Evolutionary conservation across 2,888 invertebrate genomes (phyloP).

Genomic region (Cyaniris semiargus): DNA sequence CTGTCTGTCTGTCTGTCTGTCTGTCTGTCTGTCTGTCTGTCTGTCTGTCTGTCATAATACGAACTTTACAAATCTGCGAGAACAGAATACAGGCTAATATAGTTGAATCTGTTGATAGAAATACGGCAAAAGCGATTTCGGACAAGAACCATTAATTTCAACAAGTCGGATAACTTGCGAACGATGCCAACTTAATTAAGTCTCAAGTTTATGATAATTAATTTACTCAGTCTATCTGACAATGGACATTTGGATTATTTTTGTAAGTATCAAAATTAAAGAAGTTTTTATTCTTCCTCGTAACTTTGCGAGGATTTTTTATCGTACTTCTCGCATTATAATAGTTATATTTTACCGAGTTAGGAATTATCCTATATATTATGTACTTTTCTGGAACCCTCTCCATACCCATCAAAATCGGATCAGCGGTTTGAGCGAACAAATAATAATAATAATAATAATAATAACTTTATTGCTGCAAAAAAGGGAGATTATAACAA

Average conservation of each 20-base stretch:
- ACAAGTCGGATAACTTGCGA: constrained; percentile 42
- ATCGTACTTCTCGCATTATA: not conserved
- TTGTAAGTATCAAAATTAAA: not conserved
- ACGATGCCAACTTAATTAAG: constrained; percentile 47
- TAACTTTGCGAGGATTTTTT: not conserved
- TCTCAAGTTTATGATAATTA: constrained; percentile 45
- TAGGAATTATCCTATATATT: no score
- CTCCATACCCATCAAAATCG: no score
- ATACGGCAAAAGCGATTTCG: constrained; percentile 31
- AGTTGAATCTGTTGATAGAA: not conserved
- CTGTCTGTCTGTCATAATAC: no score
- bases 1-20: no score
- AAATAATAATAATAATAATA: no score
- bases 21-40: no score
- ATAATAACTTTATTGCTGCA: no score
- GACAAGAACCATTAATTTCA: constrained; percentile 42
- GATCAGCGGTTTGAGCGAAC: no score
- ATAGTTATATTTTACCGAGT: no score
- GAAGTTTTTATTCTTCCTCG: not conserved
- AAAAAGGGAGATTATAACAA: no score
- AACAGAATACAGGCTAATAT: not conserved
- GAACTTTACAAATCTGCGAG: not conserved
- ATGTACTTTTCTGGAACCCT: no score
- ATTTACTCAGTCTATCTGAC: constrained; percentile 40
- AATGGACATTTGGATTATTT: constrained; percentile 38